A percentile compares a stretch with the other conserved stretches of the same genome.
Conservation (phyloP, 2,797 vertebrate genomes). For the Danio albolineatus region DNA sequence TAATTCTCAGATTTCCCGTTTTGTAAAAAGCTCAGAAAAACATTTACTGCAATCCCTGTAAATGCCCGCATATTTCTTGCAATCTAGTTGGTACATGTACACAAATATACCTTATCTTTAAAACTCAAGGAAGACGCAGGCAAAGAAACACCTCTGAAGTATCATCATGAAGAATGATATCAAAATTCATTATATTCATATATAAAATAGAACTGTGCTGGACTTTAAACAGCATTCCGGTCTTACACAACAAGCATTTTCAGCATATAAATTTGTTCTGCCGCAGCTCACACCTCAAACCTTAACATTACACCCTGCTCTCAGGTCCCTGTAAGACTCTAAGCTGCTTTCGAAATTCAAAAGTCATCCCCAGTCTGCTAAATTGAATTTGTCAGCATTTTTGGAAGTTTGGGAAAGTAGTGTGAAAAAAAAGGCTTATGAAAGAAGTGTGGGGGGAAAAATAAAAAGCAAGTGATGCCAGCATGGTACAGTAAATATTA, state of each 20-base stretch:
- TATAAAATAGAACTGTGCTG: too few species aligned
- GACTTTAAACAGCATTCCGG: too few species aligned
- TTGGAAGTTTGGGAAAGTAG: not conserved
- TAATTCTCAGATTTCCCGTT: not conserved
- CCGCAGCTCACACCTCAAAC: not conserved
- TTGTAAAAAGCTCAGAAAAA: not conserved
- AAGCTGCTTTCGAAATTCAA: constrained; percentile 7
- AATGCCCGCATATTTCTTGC: not conserved
- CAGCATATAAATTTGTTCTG: too few species aligned
- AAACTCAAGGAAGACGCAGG: not conserved
- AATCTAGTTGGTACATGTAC: not conserved
- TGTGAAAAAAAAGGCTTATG: not conserved
- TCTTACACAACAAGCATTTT: too few species aligned
- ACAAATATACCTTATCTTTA: not conserved
- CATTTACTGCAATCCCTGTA: not conserved
- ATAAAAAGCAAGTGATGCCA: not conserved
- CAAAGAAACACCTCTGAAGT: not conserved
- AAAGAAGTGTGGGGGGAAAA: too few species aligned
- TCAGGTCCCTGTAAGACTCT: not conserved
- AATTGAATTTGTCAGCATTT: not conserved
- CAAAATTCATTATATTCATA: too few species aligned
- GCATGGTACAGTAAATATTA: too few species aligned
- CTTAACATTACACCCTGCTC: not conserved
- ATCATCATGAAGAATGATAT: too few species aligned
- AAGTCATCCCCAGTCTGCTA: not conserved